Base-by-base conservation (phyloP, 2,113 vertebrate species). In the Nannobrachium achirus region DNA sequence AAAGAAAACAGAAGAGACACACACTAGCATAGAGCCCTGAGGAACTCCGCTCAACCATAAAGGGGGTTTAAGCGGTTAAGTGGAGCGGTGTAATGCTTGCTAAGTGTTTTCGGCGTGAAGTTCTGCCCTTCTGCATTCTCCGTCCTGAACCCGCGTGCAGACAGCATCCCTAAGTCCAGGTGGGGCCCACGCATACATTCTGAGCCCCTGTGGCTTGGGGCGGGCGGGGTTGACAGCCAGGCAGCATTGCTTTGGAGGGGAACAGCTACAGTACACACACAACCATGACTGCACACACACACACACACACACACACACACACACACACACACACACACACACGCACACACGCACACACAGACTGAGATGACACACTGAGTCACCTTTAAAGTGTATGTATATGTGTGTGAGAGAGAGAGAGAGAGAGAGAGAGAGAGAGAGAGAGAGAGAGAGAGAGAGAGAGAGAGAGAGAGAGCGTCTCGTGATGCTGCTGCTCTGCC, bases 331-430 rank as follows among this genome's bases (percentile, higher is more conserved):
- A 63, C 45, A 52, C 45, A 58, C 65, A 49, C 78, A 70, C 56
- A 44, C 64, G 52, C 19, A 48, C 56, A 52, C 39, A 20, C 11
- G 48, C 52, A 50, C 66, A 63, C 65, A 46, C 58, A 74, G 62
- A 56, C 40, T n/a, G n/a, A 40, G 19, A 65, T 33, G n/a, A 71
- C 1, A 72, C 49, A 46, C 66, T 73, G 14, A 72, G 81, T 89
- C 88, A 90, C 88, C 89, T 89, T 89, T 84, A 89, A 91, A 90
- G 78, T 82, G 79, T 79, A 71, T 67, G 25, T 33, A 5, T 33
- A 5, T 33, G 25, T 33, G 25, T 33, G 25, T 33, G 25, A n/a
- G n/a, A n/a, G n/a, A n/a, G n/a, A n/a, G n/a, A n/a, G n/a, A n/a
- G n/a, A n/a, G n/a, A n/a, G n/a, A n/a, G n/a, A n/a, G n/a, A n/a